Evolutionary conservation across 2,888 invertebrate genomes (phyloP).

Genomic region (Reticulitermes lucifugus): DNA sequence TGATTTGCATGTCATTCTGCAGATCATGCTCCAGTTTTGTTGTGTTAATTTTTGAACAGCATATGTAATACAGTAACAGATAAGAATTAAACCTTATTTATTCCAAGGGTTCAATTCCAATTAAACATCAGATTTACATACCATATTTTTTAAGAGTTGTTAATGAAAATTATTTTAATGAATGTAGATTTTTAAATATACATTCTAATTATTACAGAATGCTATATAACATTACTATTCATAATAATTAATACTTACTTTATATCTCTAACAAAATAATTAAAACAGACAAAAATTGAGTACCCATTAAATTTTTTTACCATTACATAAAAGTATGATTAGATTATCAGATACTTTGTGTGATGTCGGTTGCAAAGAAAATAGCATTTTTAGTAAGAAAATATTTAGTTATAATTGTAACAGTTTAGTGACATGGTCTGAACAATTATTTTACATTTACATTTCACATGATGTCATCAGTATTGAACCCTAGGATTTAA

Average conservation of each 20-base stretch:
- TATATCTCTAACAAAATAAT: not conserved
- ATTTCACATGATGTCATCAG: conserved; percentile 14
- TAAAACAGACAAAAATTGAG: not conserved
- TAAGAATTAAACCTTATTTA: conserved; percentile 24
- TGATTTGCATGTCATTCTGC: conserved; percentile 47
- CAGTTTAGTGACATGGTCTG: not conserved
- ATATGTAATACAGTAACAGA: conserved; percentile 36
- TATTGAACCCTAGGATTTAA: conserved; percentile 39
- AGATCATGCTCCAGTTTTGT: conserved; percentile 47
- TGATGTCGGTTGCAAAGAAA: not conserved
- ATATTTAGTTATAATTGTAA: not conserved
- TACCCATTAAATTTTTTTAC: not conserved
- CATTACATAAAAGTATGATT: not conserved
- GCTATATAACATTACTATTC: conserved; percentile 2
- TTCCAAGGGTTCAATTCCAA: conserved; percentile 39
- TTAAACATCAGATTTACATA: conserved; percentile 6
- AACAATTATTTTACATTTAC: not conserved
- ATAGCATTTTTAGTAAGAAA: not conserved
- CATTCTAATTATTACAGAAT: conserved; percentile 10
- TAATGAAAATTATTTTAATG: not conserved
- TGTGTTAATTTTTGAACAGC: conserved; percentile 40
- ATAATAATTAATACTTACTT: not conserved
- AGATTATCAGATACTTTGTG: not conserved
- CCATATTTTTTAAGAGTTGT: not conserved
- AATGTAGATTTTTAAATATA: not conserved